Conservation (phyloP, 2,113 vertebrate species). For the Percopsis transmontana region DNA sequence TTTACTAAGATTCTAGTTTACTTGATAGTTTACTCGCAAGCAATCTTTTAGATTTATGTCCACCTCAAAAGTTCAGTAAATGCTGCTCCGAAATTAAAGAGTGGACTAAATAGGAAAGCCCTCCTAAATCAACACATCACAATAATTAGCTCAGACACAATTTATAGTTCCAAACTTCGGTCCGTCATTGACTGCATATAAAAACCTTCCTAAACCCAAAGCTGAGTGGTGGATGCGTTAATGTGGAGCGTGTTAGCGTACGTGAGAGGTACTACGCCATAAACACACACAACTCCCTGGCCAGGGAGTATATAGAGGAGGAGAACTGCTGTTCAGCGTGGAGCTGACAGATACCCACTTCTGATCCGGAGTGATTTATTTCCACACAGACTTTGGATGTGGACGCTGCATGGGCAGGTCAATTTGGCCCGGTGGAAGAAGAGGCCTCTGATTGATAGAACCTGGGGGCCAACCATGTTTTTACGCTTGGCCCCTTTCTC, state of each 20-base stretch:
- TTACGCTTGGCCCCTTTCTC: slow-evolving; percentile 46
- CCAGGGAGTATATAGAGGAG: slow-evolving; percentile 20
- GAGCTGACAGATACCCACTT: slow-evolving; percentile 59
- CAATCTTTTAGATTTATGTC: no score
- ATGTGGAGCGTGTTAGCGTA: slow-evolving; percentile 2
- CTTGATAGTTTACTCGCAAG: background rate
- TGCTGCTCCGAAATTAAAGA: no score
- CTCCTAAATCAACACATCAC: background rate
- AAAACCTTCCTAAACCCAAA: background rate
- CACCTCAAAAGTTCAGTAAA: no score
- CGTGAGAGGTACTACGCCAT: slow-evolving; percentile 24
- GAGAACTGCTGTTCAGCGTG: slow-evolving; percentile 40
- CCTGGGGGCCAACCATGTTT: slow-evolving; percentile 43
- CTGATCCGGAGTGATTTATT: slow-evolving; percentile 71
- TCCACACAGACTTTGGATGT: slow-evolving; percentile 41
- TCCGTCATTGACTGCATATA: slow-evolving; percentile 19
- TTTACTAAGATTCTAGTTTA: background rate
- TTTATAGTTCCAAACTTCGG: slow-evolving; percentile 5
- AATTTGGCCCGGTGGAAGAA: slow-evolving; percentile 61
- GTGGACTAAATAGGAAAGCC: background rate
- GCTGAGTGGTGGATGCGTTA: slow-evolving; percentile 27
- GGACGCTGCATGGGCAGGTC: slow-evolving; percentile 61
- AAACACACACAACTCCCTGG: slow-evolving; percentile 22
- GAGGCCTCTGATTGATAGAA: slow-evolving; percentile 65
- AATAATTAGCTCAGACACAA: no score